Percentiles rank a stretch among this genome's conserved stretches.
These are phyloP conservation scores for Scaptodrosophila lebanonensis DNA, from an alignment of 1,140 invertebrate genomes.

Conservation along the genomic window DNA sequence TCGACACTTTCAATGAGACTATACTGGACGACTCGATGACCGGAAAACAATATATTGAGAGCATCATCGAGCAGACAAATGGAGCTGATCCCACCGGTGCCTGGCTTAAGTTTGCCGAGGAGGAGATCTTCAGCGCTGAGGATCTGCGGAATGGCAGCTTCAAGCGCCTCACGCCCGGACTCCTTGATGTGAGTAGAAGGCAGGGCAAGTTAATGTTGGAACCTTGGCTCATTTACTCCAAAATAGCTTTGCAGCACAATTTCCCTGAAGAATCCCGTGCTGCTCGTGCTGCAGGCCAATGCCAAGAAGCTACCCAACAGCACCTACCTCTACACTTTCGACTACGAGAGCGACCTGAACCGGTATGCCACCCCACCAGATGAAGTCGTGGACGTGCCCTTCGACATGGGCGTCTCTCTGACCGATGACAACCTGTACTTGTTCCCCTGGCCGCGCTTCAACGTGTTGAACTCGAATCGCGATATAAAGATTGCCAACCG, in stretches of 20 bases:
- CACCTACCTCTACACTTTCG: conserved; percentile 67
- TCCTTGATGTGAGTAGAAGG: conserved; percentile 63
- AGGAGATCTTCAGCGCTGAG: conserved; percentile 52
- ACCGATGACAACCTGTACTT: conserved; percentile 76
- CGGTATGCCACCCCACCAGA: conserved; percentile 47
- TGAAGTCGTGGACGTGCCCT: conserved; percentile 53
- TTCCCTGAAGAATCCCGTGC: conserved; percentile 68
- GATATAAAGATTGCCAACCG: conserved; percentile 66
- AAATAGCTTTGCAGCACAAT: conserved; percentile 66
- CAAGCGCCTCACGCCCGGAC: conserved; percentile 51
- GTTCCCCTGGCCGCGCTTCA: conserved; percentile 72
- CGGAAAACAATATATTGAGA: conserved; percentile 56
- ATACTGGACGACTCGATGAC: conserved; percentile 51
- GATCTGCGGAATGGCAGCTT: conserved; percentile 66
- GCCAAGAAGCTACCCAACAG: conserved; percentile 67
- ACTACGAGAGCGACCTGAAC: conserved; percentile 69
- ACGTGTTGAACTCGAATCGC: conserved; percentile 48
- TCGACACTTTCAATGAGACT: conserved; percentile 67
- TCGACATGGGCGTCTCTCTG: conserved; percentile 68
- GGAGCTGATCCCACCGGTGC: conserved; percentile 62
- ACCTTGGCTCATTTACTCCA: background rate
- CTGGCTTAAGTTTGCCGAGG: conserved; percentile 62
- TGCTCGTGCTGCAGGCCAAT: conserved; percentile 67
- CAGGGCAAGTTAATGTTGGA: background rate
- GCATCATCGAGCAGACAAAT: conserved; percentile 66